Evolutionary conservation across 2,888 invertebrate genomes (phyloP).

Genomic region (Eupithecia subumbrata): DNA sequence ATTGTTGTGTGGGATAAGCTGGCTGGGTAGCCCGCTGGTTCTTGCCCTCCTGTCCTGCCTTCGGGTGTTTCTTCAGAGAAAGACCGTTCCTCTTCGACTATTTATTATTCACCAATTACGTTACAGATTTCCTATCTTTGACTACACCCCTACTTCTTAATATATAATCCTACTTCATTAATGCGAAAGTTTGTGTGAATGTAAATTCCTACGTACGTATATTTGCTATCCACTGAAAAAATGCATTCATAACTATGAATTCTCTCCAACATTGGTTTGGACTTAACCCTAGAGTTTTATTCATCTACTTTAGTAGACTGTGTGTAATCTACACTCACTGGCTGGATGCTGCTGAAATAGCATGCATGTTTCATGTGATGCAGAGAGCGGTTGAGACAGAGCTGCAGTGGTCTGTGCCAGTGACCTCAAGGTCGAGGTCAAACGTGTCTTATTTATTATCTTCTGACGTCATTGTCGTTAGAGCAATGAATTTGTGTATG

Average conservation of each 20-base stretch:
- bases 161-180: too few relatives aligned
- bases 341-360: not conserved
- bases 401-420: conserved; percentile 23
- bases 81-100: too few relatives aligned
- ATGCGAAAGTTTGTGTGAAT: too few relatives aligned
- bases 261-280: not conserved
- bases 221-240: not conserved
- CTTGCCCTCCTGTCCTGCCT: too few relatives aligned
- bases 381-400: conserved; percentile 39
- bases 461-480: not conserved
- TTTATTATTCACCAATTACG: too few relatives aligned
- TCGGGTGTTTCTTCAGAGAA: too few relatives aligned
- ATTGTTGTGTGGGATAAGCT: too few relatives aligned
- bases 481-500: too few relatives aligned
- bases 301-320: not conserved
- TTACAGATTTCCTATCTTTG: too few relatives aligned
- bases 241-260: not conserved
- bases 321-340: not conserved
- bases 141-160: too few relatives aligned
- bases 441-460: not conserved
- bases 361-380: conserved; percentile 58
- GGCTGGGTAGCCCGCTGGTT: too few relatives aligned
- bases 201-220: too few relatives aligned
- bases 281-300: not conserved
- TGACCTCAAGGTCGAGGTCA: conserved; percentile 23